phyloP scores from a whole-genome alignment of 2,797 vertebrate genomes.

The Zenarchopterus dispar region DNA sequence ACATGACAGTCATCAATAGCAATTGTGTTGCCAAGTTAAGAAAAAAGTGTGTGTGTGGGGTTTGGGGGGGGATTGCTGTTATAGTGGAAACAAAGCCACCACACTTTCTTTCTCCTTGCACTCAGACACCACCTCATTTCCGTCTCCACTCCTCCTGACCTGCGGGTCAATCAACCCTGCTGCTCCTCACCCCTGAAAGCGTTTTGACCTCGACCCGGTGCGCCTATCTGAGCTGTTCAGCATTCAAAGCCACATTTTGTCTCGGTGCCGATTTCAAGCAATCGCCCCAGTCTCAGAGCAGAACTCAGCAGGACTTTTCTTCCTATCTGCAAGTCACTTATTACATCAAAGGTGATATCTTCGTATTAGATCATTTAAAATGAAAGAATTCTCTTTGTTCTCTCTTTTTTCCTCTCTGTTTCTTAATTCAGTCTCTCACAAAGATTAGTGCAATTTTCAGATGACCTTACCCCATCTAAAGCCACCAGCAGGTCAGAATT shows the following conservation, averaged over 20 bases:
- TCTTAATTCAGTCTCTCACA: neutral
- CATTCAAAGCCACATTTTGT: slow-evolving; percentile 27
- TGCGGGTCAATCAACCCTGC: slow-evolving; percentile 33
- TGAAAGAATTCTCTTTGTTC: slow-evolving; percentile 37
- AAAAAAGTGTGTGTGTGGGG: no score
- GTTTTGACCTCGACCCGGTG: slow-evolving; percentile 46
- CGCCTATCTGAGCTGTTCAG: slow-evolving; percentile 13
- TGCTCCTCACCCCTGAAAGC: slow-evolving; percentile 46
- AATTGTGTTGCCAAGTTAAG: no score
- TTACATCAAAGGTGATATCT: slow-evolving; percentile 9
- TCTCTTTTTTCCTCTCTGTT: slow-evolving; percentile 5
- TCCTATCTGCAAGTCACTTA: slow-evolving; percentile 12
- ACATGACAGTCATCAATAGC: no score
- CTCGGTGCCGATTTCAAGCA: slow-evolving; percentile 9
- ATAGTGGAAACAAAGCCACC: neutral
- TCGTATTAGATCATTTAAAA: slow-evolving; percentile 27
- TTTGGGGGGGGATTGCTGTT: no score
- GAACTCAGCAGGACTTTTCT: slow-evolving; percentile 4
- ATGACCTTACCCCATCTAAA: no score
- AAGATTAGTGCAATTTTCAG: no score
- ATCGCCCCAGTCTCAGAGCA: slow-evolving; percentile 13
- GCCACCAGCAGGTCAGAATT: no score
- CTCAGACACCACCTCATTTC: slow-evolving; percentile 32
- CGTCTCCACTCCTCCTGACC: slow-evolving; percentile 28
- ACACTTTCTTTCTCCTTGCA: neutral